phyloP scores from a whole-genome alignment of 2,888 invertebrate species.

The Encarsia formosa region DNA sequence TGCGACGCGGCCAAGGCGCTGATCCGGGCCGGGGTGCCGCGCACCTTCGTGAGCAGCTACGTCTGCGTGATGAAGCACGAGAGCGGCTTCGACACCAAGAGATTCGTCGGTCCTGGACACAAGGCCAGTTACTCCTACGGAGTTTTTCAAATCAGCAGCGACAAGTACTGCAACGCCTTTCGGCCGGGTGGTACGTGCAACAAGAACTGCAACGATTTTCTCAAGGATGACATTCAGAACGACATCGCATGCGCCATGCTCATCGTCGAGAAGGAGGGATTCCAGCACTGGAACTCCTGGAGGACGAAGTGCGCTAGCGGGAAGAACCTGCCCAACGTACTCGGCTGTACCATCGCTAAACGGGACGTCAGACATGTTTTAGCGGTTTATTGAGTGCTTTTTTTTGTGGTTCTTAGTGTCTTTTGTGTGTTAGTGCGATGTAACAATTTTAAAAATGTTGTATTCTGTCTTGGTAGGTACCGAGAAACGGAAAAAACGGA shows the following conservation, averaged over 20 bases:
- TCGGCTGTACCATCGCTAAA: slow-evolving; percentile 21
- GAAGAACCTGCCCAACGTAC: slow-evolving; percentile 34
- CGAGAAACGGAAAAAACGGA: no score
- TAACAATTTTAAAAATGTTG: no score
- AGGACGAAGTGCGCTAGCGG: slow-evolving; percentile 43
- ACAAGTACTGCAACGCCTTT: slow-evolving; percentile 66
- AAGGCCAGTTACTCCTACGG: slow-evolving; percentile 44
- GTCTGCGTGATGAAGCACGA: slow-evolving; percentile 44
- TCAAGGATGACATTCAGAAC: slow-evolving; percentile 43
- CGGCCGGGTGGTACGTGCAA: slow-evolving; percentile 65
- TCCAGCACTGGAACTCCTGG: slow-evolving; percentile 47
- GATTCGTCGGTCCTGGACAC: slow-evolving; percentile 39
- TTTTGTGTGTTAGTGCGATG: not conserved
- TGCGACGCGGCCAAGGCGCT: slow-evolving; percentile 71
- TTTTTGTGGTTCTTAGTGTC: not conserved
- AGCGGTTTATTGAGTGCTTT: not conserved
- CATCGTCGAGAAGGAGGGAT: slow-evolving; percentile 40
- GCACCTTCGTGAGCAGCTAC: slow-evolving; percentile 59
- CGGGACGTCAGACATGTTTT: no score
- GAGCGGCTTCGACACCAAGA: slow-evolving; percentile 38
- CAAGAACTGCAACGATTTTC: slow-evolving; percentile 63
- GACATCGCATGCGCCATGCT: slow-evolving; percentile 44
- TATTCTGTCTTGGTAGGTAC: no score
- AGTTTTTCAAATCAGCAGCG: slow-evolving; percentile 64
- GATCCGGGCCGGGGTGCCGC: slow-evolving; percentile 58